Evolutionary conservation across 2,113 vertebrate genomes (phyloP).

Genomic region (Burhinus oedicnemus): DNA sequence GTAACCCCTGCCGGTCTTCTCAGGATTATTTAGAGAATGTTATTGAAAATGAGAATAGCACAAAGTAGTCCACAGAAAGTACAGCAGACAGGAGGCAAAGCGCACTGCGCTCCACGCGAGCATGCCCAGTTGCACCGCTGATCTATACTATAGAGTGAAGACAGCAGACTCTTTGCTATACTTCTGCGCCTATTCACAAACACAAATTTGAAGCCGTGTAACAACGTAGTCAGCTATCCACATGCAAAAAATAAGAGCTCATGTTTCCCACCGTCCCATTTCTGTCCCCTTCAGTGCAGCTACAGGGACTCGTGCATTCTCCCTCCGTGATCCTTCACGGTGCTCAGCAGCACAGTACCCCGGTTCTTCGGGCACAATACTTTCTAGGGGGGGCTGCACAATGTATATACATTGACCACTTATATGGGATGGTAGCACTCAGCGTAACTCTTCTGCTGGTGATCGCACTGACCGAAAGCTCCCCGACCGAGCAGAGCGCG

Average conservation of each 20-base stretch:
- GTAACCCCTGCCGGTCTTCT: neutral
- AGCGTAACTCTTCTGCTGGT: too few species aligned
- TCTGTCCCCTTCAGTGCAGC: neutral
- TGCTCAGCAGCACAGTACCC: neutral
- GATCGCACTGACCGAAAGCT: accelerated
- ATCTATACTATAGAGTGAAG: accelerated
- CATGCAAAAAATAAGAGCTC: accelerated
- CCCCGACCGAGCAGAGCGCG: accelerated
- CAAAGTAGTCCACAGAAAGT: accelerated
- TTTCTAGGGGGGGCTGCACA: neutral
- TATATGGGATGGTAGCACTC: accelerated
- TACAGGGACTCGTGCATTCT: neutral
- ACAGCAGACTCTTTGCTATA: neutral
- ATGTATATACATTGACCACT: accelerated
- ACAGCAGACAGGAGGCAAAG: neutral
- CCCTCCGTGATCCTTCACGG: too few species aligned
- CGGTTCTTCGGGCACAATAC: neutral
- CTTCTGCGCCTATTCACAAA: neutral
- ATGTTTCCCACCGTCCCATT: neutral
- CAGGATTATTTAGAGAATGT: neutral
- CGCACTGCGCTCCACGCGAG: neutral
- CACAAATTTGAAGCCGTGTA: neutral
- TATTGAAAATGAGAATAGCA: neutral
- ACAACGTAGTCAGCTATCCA: neutral
- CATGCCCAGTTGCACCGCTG: neutral